These are phyloP conservation scores for Stomatorhinus walkeri DNA, from an alignment of 2,797 vertebrate species.

Conservation along the genomic window DNA sequence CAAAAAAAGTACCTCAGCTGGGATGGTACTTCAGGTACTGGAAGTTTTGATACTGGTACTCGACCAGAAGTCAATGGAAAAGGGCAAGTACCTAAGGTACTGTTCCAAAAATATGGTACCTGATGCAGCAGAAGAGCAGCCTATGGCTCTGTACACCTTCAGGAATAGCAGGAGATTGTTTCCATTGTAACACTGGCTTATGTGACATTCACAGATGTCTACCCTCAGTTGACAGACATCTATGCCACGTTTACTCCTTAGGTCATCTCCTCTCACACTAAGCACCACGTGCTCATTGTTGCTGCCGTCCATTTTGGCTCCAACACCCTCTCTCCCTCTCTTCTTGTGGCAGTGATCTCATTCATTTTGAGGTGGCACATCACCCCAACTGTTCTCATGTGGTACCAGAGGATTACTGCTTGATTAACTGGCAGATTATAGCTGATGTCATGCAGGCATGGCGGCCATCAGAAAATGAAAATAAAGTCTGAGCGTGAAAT, in stretches of 20 bases:
- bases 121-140: not conserved
- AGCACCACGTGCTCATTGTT: not conserved
- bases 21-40: not conserved
- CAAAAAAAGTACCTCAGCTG: not conserved
- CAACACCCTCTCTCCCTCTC: not conserved
- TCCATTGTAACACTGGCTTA: not conserved
- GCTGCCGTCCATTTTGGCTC: not conserved
- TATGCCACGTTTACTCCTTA: not conserved
- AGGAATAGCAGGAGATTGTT: not conserved
- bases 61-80: not conserved
- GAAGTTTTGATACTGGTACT: not conserved
- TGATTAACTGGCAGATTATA: not conserved
- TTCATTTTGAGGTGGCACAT: not conserved
- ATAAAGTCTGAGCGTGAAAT: not conserved
- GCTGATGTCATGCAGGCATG: not conserved
- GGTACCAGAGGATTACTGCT: not conserved
- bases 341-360: not conserved
- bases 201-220: not conserved
- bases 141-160: slow-evolving; percentile 19
- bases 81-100: not conserved
- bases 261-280: not conserved
- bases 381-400: not conserved
- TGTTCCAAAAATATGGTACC: not conserved
- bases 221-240: not conserved
- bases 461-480: not conserved